Base-by-base conservation (phyloP, 1,140 invertebrate genomes). In the Tetragonula clypearis region DNA sequence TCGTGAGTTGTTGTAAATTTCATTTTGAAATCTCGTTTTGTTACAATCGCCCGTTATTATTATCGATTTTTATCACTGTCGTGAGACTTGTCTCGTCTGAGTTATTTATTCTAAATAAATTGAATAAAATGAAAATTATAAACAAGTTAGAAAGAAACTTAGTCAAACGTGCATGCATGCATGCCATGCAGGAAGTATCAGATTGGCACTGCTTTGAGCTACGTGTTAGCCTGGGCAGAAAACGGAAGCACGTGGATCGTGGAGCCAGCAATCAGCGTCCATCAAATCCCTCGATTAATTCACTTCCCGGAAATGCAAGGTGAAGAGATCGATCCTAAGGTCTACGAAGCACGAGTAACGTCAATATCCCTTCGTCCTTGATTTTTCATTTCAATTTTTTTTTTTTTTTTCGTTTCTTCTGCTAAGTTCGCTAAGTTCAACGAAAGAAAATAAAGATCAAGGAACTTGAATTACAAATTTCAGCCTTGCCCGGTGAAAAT, bases 241-340 rank as follows among this genome's bases (percentile, higher is more conserved):
- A 97, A 95, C 87, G 96, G 96, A n/a, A 96, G 96, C 1, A 95
- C 96, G 21, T 97, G 96, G 96, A 89, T 96, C 1, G 95, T 97
- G 14, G 96, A 97, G 86, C 90, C 92, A 11, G 85, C 88, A 0
- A 83, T 65, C 8, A 87, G 90, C 11, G 77, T 88, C 0, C 65
- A 85, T 12, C 88, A 89, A 77, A 78, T 86, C 55, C 89, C 88
- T 49, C 56, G 65, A 41, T 30, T 76, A 23, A 76, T 86, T 8
- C 84, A 77, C 23, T 86, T 86, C 2, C 84, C 84, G 0, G 5
- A 19, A 71, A 76, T 2, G 23, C 30, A 82, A 26, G 84, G 79
- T 26, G 84, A 49, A 11, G 41, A 55, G 55, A 21, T 82, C 2
- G 79, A 86, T 58, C 73, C 84, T 0, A 75, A 71, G 21, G 15